Base-by-base conservation (phyloP, 2,797 vertebrate species). In the Centropyge bicolor region DNA sequence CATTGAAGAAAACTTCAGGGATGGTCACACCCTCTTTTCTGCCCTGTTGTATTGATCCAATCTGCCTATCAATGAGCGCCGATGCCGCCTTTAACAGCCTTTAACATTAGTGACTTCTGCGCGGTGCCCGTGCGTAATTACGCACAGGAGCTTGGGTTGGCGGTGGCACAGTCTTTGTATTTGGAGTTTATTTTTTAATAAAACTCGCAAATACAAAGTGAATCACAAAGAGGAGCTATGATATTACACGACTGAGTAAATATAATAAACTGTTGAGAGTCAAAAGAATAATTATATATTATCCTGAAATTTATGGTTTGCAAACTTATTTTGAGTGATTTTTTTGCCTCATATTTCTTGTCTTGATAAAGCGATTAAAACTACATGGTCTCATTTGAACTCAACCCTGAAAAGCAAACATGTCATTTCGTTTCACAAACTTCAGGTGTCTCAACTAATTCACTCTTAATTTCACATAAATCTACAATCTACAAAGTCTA, bases 11-110 rank as follows among this genome's bases (percentile, higher is more conserved):
- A 88, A 88, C 60, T 81, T 83, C 46, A 41, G 35, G 66, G 82
- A 72, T 13, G 78, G 88, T 78, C 91, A 91, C 90, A 90, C 93
- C 94, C 93, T 73, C 69, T 73, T 68, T 48, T 88, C 86, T 76
- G 81, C 78, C 87, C 75, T 48, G 66, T 73, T 52, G 61, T 70
- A 41, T 70, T 81, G 74, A 79, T 70, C 54, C 61, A 85, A 80
- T 85, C 81, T 88, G 65, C 86, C 60, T 84, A 84, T 89, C 82
- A 86, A 79, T 80, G 86, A 78, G 80, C 83, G 85, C 65, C 82
- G 89, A 91, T 88, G 87, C 85, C 48, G 55, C 48, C 20, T 52
- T 19, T 72, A 54, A 78, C 40, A 56, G 52, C 45, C 38, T 45
- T 55, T 35, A 35, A 61, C 5, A 2, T 71, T 45, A 65, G 27